phyloP scores from a whole-genome alignment of 2,888 invertebrate species.

The Phaedon cochleariae region DNA sequence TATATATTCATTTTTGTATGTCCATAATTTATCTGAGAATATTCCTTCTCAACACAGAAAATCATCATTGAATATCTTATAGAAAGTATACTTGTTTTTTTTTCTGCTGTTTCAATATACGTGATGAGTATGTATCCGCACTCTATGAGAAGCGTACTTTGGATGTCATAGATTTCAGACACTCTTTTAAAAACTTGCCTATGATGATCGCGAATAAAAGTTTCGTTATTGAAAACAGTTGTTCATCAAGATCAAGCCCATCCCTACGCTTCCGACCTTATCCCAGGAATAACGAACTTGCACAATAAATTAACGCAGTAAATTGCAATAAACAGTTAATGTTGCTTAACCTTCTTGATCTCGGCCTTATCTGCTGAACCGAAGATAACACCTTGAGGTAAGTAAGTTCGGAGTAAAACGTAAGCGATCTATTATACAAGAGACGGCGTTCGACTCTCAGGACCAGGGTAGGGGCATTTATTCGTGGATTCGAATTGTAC shows the following conservation, averaged over 20 bases:
- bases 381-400: slow-evolving; percentile 59
- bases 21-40: too few species aligned
- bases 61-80: too few species aligned
- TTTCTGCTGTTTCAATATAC: too few species aligned
- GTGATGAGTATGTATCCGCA: too few species aligned
- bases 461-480: not conserved
- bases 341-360: slow-evolving; percentile 63
- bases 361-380: slow-evolving; percentile 56
- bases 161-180: too few species aligned
- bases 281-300: slow-evolving; percentile 39
- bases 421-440: slow-evolving; percentile 60
- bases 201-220: too few species aligned
- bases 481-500: slow-evolving; percentile 8
- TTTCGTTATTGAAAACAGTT: not conserved
- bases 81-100: too few species aligned
- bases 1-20: too few species aligned
- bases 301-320: slow-evolving; percentile 52
- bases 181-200: too few species aligned
- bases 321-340: slow-evolving; percentile 62
- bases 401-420: slow-evolving; percentile 57
- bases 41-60: too few species aligned
- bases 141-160: too few species aligned
- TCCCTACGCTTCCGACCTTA: not conserved
- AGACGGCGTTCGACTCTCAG: slow-evolving; percentile 35
- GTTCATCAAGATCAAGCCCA: slow-evolving; percentile 1